Conservation (phyloP, 2,113 vertebrate genomes). For the Apistogramma diplotaenia region DNA sequence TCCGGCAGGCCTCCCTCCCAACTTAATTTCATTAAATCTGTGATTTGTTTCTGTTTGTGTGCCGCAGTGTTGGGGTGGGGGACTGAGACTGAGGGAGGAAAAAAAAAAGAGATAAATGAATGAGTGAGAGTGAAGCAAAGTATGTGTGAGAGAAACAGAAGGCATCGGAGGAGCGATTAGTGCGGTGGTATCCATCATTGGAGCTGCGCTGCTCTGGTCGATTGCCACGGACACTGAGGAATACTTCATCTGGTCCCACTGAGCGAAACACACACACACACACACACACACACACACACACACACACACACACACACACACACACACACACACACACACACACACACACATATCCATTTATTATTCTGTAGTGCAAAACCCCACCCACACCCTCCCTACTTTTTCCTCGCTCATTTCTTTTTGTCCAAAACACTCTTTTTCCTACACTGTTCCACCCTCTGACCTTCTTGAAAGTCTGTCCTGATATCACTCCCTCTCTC, state of each 20-base stretch:
- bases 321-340: slow-evolving; percentile 6
- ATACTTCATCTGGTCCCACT: slow-evolving; percentile 63
- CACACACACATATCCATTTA: slow-evolving; percentile 21
- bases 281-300: not conserved
- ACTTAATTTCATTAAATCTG: slow-evolving; percentile 66
- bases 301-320: slow-evolving; percentile 3
- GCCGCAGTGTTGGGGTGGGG: slow-evolving; percentile 40
- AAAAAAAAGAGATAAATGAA: slow-evolving; percentile 56
- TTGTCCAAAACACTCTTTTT: not conserved
- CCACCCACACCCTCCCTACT: slow-evolving; percentile 10
- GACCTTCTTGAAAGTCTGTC: not conserved
- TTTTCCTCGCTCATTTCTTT: not conserved
- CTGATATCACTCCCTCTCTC: not conserved
- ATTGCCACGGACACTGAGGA: slow-evolving; percentile 63
- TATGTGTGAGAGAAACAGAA: slow-evolving; percentile 67
- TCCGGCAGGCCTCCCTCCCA: slow-evolving; percentile 9
- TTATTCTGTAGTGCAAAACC: slow-evolving; percentile 28
- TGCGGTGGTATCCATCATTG: slow-evolving; percentile 71
- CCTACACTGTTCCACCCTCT: not conserved
- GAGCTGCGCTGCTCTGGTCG: slow-evolving; percentile 60
- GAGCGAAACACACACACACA: slow-evolving; percentile 18
- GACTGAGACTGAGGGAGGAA: not conserved
- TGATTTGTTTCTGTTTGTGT: slow-evolving; percentile 75
- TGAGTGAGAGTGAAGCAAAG: slow-evolving; percentile 62
- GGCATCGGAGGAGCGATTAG: slow-evolving; percentile 72